A percentile compares a stretch with the other conserved stretches of the same genome.
These are phyloP conservation scores for Gymnothorax javanicus DNA, from an alignment of 2,797 vertebrate species.

Conservation along the genomic window DNA sequence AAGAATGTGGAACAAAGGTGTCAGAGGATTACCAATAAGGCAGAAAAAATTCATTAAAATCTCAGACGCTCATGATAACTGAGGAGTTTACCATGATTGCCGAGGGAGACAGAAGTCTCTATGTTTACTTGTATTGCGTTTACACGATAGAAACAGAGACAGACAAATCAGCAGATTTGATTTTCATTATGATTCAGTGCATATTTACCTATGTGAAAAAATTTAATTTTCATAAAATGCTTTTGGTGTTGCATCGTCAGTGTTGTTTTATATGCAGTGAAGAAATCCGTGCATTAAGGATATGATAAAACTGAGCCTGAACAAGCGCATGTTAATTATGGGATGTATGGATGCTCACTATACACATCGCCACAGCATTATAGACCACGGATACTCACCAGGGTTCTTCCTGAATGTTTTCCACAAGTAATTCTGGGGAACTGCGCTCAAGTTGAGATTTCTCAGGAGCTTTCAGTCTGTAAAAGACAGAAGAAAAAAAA, in stretches of 20 bases:
- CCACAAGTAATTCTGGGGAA: not conserved
- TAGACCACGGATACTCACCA: not conserved
- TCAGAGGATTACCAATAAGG: slow-evolving; percentile 24
- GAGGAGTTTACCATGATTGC: slow-evolving; percentile 23
- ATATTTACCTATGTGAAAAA: not conserved
- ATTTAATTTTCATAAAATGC: not conserved
- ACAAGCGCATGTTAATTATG: not conserved
- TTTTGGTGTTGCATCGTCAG: not conserved
- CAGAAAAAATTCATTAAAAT: slow-evolving; percentile 15
- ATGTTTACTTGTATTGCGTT: not conserved
- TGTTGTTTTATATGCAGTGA: not conserved
- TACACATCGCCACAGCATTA: not conserved
- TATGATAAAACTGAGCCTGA: not conserved
- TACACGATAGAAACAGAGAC: not conserved
- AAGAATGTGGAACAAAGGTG: not conserved
- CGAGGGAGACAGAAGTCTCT: slow-evolving; percentile 8
- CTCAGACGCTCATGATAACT: slow-evolving; percentile 6
- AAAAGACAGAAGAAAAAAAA: not conserved
- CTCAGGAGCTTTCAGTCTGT: slow-evolving; percentile 8
- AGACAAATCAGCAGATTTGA: not conserved
- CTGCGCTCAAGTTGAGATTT: not conserved
- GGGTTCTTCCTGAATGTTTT: slow-evolving; percentile 5
- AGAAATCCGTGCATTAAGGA: not conserved
- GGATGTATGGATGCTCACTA: not conserved
- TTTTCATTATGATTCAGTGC: not conserved